Evolutionary conservation across 1,140 invertebrate species (phyloP), one percentile per base, ranked within the genome.

Genomic region (Sycophaga agraensis): DNA sequence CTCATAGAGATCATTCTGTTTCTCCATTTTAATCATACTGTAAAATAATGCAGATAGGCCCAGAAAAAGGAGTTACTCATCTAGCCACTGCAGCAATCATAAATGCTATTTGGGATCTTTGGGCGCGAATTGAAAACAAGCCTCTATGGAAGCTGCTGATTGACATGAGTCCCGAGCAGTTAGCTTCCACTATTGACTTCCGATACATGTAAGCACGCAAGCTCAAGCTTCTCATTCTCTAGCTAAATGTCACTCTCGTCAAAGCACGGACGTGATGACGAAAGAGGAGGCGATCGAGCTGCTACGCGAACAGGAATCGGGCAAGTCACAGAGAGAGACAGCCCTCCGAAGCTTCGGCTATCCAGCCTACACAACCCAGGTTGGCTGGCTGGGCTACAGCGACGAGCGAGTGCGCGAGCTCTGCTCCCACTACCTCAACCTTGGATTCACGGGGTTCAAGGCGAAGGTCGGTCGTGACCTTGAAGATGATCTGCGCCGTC

Each of bases 91-190:
- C 91, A 2, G 94, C 92, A 7, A 86, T 97, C 45, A 74, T 94
- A 1, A 97, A 96, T 79, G 90, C 92, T 7, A 72, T 96, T 2
- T 97, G 94, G 94, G 94, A 97, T 78, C 78, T 96, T 22, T 95
- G 93, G 93, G 92, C 88, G 2, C 86, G 89, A 70, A 81, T 91
- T 1, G 88, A 93, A 72, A 83, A 85, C 3, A 96, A 96, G 81
- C 93, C 94, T 1, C 70, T 97, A 0, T 96, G 93, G 93, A 89
- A 89, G 73, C 80, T 96, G 0, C 77, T 96, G 0, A 83, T 83
- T 1, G 93, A 96, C 70, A 84, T 96, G 82, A 84, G 87, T 60
- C 92, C 94, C 1, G 90, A 95, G 74, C 70, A 88, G 74, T 75
- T 97, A 11, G 88, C 95, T 4, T 90, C 90, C 0, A 86, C 87